Evolutionary conservation across 2,113 vertebrate species (phyloP).

Genomic region (Leptobrachium leishanense): DNA sequence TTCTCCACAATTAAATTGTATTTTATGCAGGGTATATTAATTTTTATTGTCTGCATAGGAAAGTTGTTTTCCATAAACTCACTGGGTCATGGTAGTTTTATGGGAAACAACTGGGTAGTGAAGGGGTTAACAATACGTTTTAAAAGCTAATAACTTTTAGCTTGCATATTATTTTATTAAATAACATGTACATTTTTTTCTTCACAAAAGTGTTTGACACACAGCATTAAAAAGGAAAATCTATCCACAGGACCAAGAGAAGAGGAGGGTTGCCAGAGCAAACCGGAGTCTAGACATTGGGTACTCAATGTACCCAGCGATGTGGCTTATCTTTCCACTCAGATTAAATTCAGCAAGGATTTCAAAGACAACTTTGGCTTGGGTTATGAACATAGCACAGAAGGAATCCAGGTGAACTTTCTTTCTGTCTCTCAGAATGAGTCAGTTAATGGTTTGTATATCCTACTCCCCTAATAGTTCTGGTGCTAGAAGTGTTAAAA

Average conservation of each 20-base stretch:
- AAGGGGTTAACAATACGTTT: no score
- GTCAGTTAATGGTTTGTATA: no score
- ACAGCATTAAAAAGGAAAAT: neutral
- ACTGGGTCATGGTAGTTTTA: no score
- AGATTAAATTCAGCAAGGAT: slow-evolving; percentile 34
- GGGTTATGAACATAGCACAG: neutral
- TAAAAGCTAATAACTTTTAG: neutral
- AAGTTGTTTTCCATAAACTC: no score
- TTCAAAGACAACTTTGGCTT: neutral
- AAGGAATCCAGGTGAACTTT: slow-evolving; percentile 9
- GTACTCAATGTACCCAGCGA: slow-evolving; percentile 20
- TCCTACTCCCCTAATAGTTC: no score
- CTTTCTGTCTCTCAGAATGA: neutral
- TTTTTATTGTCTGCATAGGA: no score
- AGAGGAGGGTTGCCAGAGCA: neutral
- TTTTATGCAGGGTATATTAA: no score
- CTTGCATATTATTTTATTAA: neutral
- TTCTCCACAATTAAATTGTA: no score
- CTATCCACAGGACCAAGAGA: neutral
- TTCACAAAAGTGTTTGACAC: slow-evolving; percentile 4
- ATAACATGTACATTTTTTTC: neutral
- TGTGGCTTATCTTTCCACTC: slow-evolving; percentile 29
- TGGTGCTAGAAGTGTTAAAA: no score
- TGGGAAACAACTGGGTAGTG: no score
- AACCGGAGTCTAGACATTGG: slow-evolving; percentile 16